These are phyloP conservation scores for Aphis craccivora DNA, from an alignment of 1,140 invertebrate genomes.

Conservation along the genomic window DNA sequence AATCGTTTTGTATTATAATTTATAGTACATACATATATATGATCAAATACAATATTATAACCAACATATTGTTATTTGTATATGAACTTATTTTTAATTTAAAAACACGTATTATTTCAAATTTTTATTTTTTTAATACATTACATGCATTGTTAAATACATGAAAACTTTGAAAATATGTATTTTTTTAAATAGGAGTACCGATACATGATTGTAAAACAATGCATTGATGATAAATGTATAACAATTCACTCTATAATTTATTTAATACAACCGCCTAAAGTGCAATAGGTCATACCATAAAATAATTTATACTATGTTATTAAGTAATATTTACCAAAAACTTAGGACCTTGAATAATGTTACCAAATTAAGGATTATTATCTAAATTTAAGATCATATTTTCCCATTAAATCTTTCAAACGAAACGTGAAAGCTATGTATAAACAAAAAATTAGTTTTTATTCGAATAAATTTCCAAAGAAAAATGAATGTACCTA, in stretches of 20 bases:
- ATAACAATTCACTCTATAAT: slow-evolving; percentile 27
- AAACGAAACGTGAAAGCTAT: neutral
- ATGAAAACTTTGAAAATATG: neutral
- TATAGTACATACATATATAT: neutral
- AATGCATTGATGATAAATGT: slow-evolving; percentile 13
- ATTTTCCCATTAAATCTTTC: neutral
- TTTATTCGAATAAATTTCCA: neutral
- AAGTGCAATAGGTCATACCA: neutral
- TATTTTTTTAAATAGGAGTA: neutral
- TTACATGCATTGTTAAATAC: neutral
- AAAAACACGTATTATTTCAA: neutral
- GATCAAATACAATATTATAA: neutral
- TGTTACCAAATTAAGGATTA: slow-evolving; percentile 20
- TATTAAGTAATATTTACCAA: neutral
- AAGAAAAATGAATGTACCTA: neutral
- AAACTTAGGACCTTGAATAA: neutral
- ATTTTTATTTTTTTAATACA: neutral
- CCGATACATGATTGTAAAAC: neutral
- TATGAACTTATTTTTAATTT: neutral
- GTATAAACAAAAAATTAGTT: neutral
- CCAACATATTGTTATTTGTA: neutral
- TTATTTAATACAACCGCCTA: neutral
- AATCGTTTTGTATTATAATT: neutral
- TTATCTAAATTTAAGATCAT: neutral
- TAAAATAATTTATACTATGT: neutral